Evolutionary conservation across 2,797 vertebrate genomes (phyloP).

Genomic region (Lacerta viridis): DNA sequence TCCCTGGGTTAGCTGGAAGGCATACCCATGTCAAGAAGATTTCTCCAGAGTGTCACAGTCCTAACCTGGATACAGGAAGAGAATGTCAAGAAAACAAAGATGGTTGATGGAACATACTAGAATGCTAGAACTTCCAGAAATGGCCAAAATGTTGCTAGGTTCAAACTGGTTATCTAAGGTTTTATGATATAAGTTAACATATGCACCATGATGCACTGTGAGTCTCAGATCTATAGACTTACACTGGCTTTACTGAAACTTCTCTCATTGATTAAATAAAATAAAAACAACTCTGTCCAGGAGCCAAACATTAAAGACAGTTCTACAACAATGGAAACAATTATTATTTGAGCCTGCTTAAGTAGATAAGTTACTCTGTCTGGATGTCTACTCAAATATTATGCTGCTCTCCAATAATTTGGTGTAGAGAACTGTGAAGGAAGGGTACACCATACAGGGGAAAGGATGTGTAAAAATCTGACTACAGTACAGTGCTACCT

Average conservation of each 20-base stretch:
- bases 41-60: neutral
- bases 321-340: neutral
- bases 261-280: neutral
- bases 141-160: accelerated
- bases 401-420: neutral
- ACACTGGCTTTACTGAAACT: neutral
- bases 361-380: neutral
- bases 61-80: neutral
- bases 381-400: neutral
- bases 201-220: neutral
- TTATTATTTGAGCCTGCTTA: neutral
- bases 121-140: neutral
- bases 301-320: neutral
- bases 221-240: neutral
- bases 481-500: no score
- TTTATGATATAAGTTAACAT: neutral
- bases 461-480: neutral
- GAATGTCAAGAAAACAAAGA: neutral
- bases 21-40: neutral
- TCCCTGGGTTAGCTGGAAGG: constrained; percentile 38
- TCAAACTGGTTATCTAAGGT: neutral
- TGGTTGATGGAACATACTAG: neutral
- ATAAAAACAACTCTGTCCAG: neutral
- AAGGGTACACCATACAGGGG: neutral
- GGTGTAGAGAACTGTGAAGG: neutral